Evolutionary conservation across 2,888 invertebrate genomes (phyloP), one percentile per base, ranked within the genome.

Genomic region (Peribatodes rhomboidaria): DNA sequence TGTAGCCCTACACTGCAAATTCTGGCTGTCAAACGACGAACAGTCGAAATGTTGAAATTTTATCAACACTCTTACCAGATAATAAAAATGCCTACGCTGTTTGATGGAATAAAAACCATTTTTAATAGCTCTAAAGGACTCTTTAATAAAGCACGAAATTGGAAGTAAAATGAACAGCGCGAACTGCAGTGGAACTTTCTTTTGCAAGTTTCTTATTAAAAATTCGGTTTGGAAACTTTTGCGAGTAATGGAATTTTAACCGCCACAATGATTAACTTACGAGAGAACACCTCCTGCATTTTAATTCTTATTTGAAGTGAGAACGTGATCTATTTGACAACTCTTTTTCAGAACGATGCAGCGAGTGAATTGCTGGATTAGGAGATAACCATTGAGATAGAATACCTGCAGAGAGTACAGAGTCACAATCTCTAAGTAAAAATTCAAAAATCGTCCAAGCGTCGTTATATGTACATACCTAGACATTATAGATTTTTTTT

Each of bases 221-320:
- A 89, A 87, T 87, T 87, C 81, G 79, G 84, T 83, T 84, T 80
- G 76, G 67, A 76, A 84, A 86, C 81, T 88, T 83, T 68, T 70
- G 61, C 76, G 74, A 78, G 79, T 86, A 88, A 88, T 88, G 84
- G 86, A 89, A 87, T 88, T 86, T 88, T 85, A 87, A 87, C 80
- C 80, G 74, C 80, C 69, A 79, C 79, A 73, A 81, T 85, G 81
- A 86, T 86, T 85, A 84, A 85, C 82, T 85, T 83, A 76, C 67
- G 52, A 70, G 50, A 58, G 72, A 68, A 75, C 73, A 76, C 73
- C 69, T 74, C 72, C 67, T 76, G 75, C 72, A 70, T 73, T 69
- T 64, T 33, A 70, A 67, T 60, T 56, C 22, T 47, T 35, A 35
- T 41, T 49, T 58, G 31, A 63, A 64, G 27, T 50, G 70, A 73